A percentile compares a stretch with the other conserved stretches of the same genome.
phyloP scores from a whole-genome alignment of 2,113 vertebrate genomes.

The Seriola aureovittata region DNA sequence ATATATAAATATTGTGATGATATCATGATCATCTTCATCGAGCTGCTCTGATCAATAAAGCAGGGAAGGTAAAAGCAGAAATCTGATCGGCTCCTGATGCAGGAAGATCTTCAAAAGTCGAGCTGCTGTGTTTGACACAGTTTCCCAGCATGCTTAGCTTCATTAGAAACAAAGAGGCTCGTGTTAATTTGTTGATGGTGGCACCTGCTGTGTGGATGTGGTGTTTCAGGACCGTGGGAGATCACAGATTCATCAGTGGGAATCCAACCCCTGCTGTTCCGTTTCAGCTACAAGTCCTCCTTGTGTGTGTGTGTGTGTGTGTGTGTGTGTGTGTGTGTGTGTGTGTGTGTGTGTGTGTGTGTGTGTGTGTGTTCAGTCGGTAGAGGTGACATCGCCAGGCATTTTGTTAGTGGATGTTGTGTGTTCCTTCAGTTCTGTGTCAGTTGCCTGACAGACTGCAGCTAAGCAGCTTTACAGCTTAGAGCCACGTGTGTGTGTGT shows the following conservation, averaged over 20 bases:
- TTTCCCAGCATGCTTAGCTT: too few species aligned
- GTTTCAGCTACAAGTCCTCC: too few species aligned
- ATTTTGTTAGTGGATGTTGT: slow-evolving; percentile 16
- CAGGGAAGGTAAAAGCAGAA: too few species aligned
- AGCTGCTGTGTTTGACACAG: too few species aligned
- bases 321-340: slow-evolving; percentile 4
- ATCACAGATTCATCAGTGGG: background rate
- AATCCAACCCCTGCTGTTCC: too few species aligned
- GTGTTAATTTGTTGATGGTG: background rate
- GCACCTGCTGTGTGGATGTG: background rate
- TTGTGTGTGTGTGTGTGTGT: too few species aligned
- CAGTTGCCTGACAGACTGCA: slow-evolving; percentile 49
- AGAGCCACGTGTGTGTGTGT: slow-evolving; percentile 24
- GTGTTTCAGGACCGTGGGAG: background rate
- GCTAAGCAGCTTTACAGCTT: slow-evolving; percentile 76
- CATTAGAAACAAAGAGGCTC: too few species aligned
- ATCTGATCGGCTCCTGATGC: too few species aligned
- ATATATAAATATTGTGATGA: too few species aligned
- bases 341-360: slow-evolving; percentile 31
- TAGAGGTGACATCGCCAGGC: slow-evolving; percentile 29
- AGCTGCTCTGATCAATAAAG: too few species aligned
- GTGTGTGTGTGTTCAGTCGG: background rate
- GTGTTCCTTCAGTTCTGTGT: slow-evolving; percentile 17
- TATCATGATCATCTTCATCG: too few species aligned
- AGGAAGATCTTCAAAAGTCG: too few species aligned